Percentiles rank a stretch among this genome's conserved stretches.
These are phyloP conservation scores for Lathamus discolor DNA, from an alignment of 2,113 vertebrate species.

Conservation along the genomic window DNA sequence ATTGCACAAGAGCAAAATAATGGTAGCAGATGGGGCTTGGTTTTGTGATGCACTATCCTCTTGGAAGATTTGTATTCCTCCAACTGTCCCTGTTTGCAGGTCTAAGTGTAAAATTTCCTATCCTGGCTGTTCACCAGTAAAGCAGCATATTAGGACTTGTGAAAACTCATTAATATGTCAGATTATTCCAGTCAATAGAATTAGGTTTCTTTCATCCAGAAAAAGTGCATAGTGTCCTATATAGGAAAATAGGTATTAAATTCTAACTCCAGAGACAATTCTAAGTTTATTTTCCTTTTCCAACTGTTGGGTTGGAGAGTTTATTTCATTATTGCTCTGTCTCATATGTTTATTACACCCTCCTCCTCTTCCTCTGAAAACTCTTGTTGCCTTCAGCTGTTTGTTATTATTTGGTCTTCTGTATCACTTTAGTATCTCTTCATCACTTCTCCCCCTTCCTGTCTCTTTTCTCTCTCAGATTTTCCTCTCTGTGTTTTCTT, in stretches of 20 bases:
- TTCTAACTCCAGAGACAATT: neutral
- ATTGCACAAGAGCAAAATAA: neutral
- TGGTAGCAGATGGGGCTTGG: neutral
- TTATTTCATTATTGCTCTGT: neutral
- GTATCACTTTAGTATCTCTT: neutral
- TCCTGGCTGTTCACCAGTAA: neutral
- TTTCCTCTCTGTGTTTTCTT: neutral
- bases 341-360: neutral
- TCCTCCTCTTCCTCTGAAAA: neutral
- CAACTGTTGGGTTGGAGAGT: rapidly evolving
- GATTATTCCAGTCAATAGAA: neutral
- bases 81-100: neutral
- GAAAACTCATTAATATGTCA: neutral
- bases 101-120: neutral
- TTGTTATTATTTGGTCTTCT: neutral
- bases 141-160: neutral
- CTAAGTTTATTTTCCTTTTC: neutral
- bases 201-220: neutral
- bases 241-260: neutral
- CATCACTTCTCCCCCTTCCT: neutral
- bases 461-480: neutral
- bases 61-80: neutral
- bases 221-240: neutral
- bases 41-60: neutral
- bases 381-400: neutral